These are phyloP conservation scores for Australoheros scitulus DNA, from an alignment of 2,113 vertebrate genomes.

Conservation along the genomic window DNA sequence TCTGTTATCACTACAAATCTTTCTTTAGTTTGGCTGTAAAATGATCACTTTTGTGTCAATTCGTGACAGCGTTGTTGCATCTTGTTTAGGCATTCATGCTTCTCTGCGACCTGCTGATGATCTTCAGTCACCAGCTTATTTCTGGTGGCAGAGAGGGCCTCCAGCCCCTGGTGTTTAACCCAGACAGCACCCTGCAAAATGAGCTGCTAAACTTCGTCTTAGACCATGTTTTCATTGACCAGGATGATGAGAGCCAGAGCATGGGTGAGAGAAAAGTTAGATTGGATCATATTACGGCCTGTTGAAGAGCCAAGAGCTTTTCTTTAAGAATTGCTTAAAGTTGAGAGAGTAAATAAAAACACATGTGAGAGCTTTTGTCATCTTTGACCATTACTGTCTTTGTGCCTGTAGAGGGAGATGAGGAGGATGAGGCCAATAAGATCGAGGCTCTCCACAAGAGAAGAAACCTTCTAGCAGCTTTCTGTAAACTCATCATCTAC, in stretches of 20 bases:
- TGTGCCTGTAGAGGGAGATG: slow-evolving; percentile 88
- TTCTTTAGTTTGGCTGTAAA: neutral
- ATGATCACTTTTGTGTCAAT: fast-evolving
- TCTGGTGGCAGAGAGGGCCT: slow-evolving; percentile 93
- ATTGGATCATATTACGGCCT: neutral
- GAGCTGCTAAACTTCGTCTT: slow-evolving; percentile 97
- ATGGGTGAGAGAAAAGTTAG: slow-evolving; percentile 85
- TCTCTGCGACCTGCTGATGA: slow-evolving; percentile 98
- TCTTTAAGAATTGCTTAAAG: neutral
- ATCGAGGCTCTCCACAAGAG: slow-evolving; percentile 99
- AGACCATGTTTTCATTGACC: slow-evolving; percentile 99
- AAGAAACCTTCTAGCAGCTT: slow-evolving; percentile 96
- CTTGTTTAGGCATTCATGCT: slow-evolving; percentile 93
- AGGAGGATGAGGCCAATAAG: slow-evolving; percentile 99
- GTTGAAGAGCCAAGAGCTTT: neutral
- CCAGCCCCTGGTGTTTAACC: slow-evolving; percentile 95
- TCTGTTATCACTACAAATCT: neutral
- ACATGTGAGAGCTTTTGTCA: neutral
- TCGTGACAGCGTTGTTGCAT: neutral
- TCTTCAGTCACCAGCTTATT: slow-evolving; percentile 97
- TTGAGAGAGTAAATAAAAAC: neutral
- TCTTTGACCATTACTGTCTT: neutral
- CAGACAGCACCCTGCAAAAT: slow-evolving; percentile 92
- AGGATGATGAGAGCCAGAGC: slow-evolving; percentile 99
- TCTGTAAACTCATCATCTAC: slow-evolving; percentile 98